phyloP scores from a whole-genome alignment of 92 coral and sea anemone species.

The Virgularia gustaviana region DNA sequence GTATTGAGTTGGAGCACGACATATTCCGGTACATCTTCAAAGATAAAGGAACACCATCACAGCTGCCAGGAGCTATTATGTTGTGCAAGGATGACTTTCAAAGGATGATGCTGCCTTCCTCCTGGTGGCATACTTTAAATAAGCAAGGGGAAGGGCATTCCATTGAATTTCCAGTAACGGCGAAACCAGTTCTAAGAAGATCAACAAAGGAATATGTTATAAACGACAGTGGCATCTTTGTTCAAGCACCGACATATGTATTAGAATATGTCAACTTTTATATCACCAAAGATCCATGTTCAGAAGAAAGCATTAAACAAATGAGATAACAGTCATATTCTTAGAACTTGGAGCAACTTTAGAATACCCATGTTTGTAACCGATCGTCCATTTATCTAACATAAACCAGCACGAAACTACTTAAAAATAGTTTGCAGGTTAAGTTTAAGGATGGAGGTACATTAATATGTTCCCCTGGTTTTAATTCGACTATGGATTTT shows the following conservation, averaged over 20 bases:
- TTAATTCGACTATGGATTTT: too few relatives aligned
- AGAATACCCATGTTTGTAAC: too few relatives aligned
- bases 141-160: slow-evolving; percentile 15
- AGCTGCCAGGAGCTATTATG: slow-evolving; percentile 11
- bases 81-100: slow-evolving; percentile 4
- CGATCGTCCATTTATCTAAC: too few relatives aligned
- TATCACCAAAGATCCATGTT: neutral
- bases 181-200: slow-evolving; percentile 10
- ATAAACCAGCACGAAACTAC: too few relatives aligned
- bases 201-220: slow-evolving; percentile 17
- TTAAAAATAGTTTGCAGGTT: too few relatives aligned
- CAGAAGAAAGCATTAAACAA: neutral
- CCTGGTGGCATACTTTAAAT: neutral
- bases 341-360: too few relatives aligned
- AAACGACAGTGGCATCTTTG: slow-evolving; percentile 7
- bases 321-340: too few relatives aligned
- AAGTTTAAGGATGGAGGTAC: too few relatives aligned
- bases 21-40: slow-evolving; percentile 3
- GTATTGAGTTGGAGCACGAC: slow-evolving; percentile 1
- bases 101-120: slow-evolving; percentile 18
- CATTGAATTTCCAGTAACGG: slow-evolving; percentile 3
- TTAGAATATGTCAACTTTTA: slow-evolving; percentile 5
- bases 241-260: slow-evolving; percentile 10
- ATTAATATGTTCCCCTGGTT: too few relatives aligned
- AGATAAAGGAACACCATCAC: slow-evolving; percentile 11